Evolutionary conservation across 2,113 vertebrate species (phyloP).

Genomic region (Nyctereutes procyonoides): DNA sequence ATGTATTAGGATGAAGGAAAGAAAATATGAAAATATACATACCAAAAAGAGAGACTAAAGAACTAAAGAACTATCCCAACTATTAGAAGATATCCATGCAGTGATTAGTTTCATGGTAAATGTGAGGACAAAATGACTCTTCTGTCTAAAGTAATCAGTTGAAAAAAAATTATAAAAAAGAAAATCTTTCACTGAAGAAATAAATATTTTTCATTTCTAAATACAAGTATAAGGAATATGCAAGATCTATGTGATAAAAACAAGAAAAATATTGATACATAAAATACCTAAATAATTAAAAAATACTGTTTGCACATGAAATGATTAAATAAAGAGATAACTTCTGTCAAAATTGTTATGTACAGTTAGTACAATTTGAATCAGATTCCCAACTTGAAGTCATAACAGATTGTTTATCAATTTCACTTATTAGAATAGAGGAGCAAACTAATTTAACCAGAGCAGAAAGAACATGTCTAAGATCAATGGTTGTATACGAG

Average conservation of each 20-base stretch:
- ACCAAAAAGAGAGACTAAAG: not conserved
- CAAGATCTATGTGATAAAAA: not conserved
- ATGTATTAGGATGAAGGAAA: not conserved
- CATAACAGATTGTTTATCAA: not conserved
- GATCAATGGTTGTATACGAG: not conserved
- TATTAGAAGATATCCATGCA: not conserved
- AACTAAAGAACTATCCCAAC: not conserved
- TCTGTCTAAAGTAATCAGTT: not conserved
- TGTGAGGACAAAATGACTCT: not conserved
- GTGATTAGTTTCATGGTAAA: not conserved
- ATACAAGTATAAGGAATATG: not conserved
- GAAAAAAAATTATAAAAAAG: not conserved
- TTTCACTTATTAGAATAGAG: not conserved
- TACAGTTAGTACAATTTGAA: not conserved
- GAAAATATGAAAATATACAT: not conserved
- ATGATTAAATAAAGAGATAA: not conserved
- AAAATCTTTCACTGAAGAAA: not conserved
- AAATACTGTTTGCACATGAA: not conserved
- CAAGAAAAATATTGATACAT: not conserved
- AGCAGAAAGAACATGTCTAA: not conserved
- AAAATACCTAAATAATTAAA: not conserved
- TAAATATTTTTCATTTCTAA: not conserved
- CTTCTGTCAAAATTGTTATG: not conserved
- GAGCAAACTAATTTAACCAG: not conserved
- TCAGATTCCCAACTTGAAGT: not conserved